Conservation (phyloP, 2,797 vertebrate species). For the Xiphorhynchus erythropygius region DNA sequence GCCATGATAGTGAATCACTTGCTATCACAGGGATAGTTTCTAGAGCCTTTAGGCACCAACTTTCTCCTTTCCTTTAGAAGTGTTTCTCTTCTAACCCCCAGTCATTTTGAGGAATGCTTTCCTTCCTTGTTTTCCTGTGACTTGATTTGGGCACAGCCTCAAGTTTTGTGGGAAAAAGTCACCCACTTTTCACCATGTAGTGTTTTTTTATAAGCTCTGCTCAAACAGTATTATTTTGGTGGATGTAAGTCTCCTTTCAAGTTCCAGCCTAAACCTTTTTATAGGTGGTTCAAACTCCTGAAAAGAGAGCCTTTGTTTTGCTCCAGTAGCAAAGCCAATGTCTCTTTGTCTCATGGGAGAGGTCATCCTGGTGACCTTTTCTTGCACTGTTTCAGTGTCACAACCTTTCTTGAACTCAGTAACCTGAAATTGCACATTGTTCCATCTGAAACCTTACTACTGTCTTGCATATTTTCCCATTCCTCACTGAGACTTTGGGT, state of each 20-base stretch:
- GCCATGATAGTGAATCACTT: not conserved
- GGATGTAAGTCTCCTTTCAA: not conserved
- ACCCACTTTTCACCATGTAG: not conserved
- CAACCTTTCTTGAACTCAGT: slow-evolving; percentile 6
- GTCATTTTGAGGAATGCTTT: not conserved
- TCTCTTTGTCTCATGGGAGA: not conserved
- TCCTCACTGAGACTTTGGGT: not conserved
- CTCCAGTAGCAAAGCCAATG: not conserved
- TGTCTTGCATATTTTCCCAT: not conserved
- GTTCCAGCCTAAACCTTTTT: not conserved
- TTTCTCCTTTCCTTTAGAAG: not conserved
- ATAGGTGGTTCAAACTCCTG: not conserved
- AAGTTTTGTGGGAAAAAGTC: not conserved
- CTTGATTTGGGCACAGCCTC: not conserved
- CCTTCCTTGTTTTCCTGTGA: not conserved
- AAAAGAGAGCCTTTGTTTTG: not conserved
- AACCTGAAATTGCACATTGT: not conserved
- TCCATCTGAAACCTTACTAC: not conserved
- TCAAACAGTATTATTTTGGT: not conserved
- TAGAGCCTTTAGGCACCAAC: not conserved
- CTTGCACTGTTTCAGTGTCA: not conserved
- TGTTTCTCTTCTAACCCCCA: not conserved
- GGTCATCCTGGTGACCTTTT: not conserved
- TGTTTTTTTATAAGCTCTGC: not conserved
- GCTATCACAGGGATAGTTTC: not conserved